A percentile compares a stretch with the other conserved stretches of the same genome.
Evolutionary conservation across 2,797 vertebrate species (phyloP).

Genomic region (Columba guinea): DNA sequence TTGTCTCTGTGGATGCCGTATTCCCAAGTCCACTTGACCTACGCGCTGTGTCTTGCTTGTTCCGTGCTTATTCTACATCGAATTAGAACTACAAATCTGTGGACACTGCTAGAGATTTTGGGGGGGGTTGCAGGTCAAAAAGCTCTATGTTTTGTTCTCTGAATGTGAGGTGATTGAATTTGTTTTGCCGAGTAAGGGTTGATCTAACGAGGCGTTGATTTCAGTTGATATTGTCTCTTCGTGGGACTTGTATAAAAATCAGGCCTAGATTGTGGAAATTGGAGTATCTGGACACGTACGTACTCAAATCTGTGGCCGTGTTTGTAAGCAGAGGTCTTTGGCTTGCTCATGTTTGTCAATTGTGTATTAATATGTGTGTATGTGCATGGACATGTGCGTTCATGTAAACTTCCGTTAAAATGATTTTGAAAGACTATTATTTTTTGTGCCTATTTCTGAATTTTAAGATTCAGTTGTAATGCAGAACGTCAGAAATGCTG

Average conservation of each 20-base stretch:
- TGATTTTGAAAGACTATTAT: neutral
- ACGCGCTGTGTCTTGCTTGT: conserved; percentile 20
- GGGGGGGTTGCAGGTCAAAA: neutral
- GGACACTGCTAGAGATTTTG: neutral
- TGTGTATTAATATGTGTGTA: neutral
- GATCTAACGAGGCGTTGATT: neutral
- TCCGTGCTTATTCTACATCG: neutral
- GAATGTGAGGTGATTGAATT: neutral
- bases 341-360: neutral
- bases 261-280: neutral
- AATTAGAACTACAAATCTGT: neutral
- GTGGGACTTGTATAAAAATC: neutral
- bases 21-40: neutral
- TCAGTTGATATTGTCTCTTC: neutral
- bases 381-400: neutral
- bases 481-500: neutral
- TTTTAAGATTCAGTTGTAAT: neutral
- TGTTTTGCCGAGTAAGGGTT: neutral
- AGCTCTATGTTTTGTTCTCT: neutral
- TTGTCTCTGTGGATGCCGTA: conserved; percentile 38
- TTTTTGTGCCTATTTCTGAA: neutral
- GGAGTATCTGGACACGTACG: neutral
- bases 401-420: neutral
- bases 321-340: conserved; percentile 10
- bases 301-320: neutral